Evolutionary conservation across 2,888 invertebrate genomes (phyloP).

Genomic region (Eubasilissa splendida): DNA sequence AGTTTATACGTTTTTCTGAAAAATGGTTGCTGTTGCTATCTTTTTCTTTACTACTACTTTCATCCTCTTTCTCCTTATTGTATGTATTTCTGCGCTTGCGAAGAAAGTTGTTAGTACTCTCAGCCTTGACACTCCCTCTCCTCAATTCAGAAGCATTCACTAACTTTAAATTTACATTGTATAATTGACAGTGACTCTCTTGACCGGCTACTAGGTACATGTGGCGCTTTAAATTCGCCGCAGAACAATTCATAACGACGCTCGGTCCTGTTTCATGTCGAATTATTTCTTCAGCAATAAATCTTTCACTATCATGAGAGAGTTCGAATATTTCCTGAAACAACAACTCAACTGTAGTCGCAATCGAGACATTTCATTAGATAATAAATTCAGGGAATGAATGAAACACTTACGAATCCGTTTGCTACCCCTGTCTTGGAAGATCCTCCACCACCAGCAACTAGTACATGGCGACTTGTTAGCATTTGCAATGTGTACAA

Average conservation of each 20-base stretch:
- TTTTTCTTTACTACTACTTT: slow-evolving; percentile 63
- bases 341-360: slow-evolving; percentile 4
- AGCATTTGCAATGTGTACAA: slow-evolving; percentile 92
- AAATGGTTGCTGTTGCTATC: slow-evolving; percentile 66
- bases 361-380: not conserved
- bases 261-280: slow-evolving; percentile 91
- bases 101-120: slow-evolving; percentile 66
- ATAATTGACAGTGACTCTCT: slow-evolving; percentile 92
- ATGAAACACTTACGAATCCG: slow-evolving; percentile 86
- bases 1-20: slow-evolving; percentile 77
- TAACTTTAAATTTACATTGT: slow-evolving; percentile 78
- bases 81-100: slow-evolving; percentile 70
- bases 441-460: slow-evolving; percentile 97
- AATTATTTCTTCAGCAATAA: slow-evolving; percentile 90
- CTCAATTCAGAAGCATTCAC: slow-evolving; percentile 74
- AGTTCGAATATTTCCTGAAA: slow-evolving; percentile 93
- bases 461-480: slow-evolving; percentile 92
- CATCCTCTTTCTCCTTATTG: slow-evolving; percentile 69
- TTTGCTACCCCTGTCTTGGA: slow-evolving; percentile 98
- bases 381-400: slow-evolving; percentile 36
- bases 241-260: slow-evolving; percentile 93
- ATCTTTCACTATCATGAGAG: slow-evolving; percentile 86
- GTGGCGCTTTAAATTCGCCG: slow-evolving; percentile 80
- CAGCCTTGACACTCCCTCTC: slow-evolving; percentile 71
- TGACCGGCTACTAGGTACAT: slow-evolving; percentile 91